Base-by-base conservation (phyloP, 2,888 invertebrate species). In the Agrochola lychnidis region DNA sequence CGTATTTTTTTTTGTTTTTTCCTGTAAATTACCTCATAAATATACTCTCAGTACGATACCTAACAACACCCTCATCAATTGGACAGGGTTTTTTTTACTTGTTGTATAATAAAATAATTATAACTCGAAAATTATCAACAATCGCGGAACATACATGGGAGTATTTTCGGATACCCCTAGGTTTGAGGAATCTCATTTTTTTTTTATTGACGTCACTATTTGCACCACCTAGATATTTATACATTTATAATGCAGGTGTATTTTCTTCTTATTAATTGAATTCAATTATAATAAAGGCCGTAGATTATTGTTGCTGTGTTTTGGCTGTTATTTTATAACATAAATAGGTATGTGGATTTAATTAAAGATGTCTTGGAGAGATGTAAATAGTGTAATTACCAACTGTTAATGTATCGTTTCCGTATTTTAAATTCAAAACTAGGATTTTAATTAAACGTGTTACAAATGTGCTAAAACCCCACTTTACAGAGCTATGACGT, bases 401-500 rank as follows among this genome's bases (percentile, higher is more conserved):
- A 14, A 40, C 22, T 6, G 16, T 42, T 9, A n/a, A 42, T 42
- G 16, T 30, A 22, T 22, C 4, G 12, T 19, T 25, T 70, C 36
- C 36, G 30, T 1, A 6, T 53, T n/a, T 30, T 57, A 10, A 36
- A 57, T 22, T 25, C 0, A 40, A 40, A 56, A 56, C 4, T 19
- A 19, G n/a, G 1, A 14, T 48, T 71, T 36, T n/a, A 56, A 56
- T 72, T 14, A 45, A 66, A 48, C 30, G 14, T 5, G 7, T 48
- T 48, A 57, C 9, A 30, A 66, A 7, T 25, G 66, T 53, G 10
- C 40, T 56, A 1, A n/a, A 70, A 61, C 0, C 0, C n/a, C 42
- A 48, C 6, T 42, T 56, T 3, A 19, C 53, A 56, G 12, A 16
- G 48, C 48, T 19, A 25, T 75, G 76, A 64, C 64, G 81, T 76